Percentiles rank a stretch among this genome's conserved stretches.
These are phyloP conservation scores for Rallus crepitans DNA, from an alignment of 2,797 vertebrate genomes.

Conservation along the genomic window DNA sequence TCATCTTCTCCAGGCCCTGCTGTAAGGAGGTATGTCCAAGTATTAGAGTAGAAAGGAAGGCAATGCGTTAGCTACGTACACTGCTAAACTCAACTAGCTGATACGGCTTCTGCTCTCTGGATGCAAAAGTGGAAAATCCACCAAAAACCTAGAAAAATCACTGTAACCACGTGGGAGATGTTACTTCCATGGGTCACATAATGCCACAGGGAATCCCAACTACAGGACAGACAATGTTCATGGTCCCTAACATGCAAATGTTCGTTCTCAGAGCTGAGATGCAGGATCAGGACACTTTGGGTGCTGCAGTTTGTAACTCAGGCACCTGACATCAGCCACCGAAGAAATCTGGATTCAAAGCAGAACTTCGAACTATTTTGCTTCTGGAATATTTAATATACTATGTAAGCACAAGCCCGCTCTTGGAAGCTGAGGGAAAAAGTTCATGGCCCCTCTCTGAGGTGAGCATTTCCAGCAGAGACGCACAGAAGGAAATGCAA, in stretches of 20 bases:
- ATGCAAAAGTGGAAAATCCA: not conserved
- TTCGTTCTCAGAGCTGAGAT: not conserved
- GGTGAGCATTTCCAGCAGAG: slow-evolving; percentile 1
- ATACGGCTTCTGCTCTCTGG: not conserved
- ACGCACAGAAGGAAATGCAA: slow-evolving; percentile 62
- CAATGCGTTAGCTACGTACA: not conserved
- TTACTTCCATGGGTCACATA: not conserved
- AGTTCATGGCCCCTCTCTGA: not conserved
- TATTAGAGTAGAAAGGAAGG: not conserved
- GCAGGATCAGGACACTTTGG: not conserved
- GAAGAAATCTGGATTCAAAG: not conserved
- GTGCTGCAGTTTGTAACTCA: not conserved
- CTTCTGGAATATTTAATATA: not conserved
- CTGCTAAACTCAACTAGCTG: not conserved
- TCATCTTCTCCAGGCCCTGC: not conserved
- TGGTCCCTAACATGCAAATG: not conserved
- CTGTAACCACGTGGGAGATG: not conserved
- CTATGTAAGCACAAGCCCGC: not conserved
- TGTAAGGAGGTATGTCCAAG: not conserved
- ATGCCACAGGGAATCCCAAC: not conserved
- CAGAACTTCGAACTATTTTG: not conserved
- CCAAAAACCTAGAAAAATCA: not conserved
- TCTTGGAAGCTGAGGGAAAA: slow-evolving; percentile 6
- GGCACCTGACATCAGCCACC: not conserved
- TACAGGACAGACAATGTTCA: not conserved